Base-by-base conservation (phyloP, 1,140 invertebrate genomes). In the Hylaeus anthracinus region DNA sequence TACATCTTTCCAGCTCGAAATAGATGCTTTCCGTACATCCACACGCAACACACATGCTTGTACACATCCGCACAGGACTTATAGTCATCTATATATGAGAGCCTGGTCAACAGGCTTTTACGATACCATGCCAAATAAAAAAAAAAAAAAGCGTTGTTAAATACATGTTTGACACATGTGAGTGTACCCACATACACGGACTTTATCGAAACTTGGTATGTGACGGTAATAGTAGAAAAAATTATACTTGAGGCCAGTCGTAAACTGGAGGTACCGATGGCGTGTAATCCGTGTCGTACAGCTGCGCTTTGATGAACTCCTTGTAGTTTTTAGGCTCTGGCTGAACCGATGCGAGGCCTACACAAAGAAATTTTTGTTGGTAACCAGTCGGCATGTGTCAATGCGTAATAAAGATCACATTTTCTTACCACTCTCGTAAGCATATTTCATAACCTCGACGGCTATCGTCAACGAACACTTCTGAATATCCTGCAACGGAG, bases 401-500 rank as follows among this genome's bases (percentile, higher is more conserved):
- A 6, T 37, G 37, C 2, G 9, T 8, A 70, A 60, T 53, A 60
- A 69, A 70, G 83, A 65, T 61, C 63, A 72, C 26, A 63, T 72
- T 69, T 43, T 45, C 91, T 92, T 95, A 96, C 97, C 94, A 95
- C 96, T 90, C 95, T 87, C 94, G 89, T 99, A 99, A n/a, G 98
- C 97, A 92, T 98, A 97, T 81, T 98, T 95, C 48, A 97, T 96
- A 78, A 99, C 94, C 86, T 96, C 95, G 4, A 95, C 95, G 6
- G 98, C 99, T 86, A 99, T 99, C 83, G 95, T 95, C 2, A 98
- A 86, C 0, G 98, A 99, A 70, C 98, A 98, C 66, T 97, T 95
- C 81, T 96, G 95, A 88, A 99, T 98, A 26, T 96, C 95, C n/a
- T 95, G 93, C 10, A 99, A 94, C 0, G 98, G 98, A 15, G 99